A percentile compares a stretch with the other conserved stretches of the same genome.
phyloP scores from a whole-genome alignment of 2,888 invertebrate genomes.

The Drosophila greeni region DNA sequence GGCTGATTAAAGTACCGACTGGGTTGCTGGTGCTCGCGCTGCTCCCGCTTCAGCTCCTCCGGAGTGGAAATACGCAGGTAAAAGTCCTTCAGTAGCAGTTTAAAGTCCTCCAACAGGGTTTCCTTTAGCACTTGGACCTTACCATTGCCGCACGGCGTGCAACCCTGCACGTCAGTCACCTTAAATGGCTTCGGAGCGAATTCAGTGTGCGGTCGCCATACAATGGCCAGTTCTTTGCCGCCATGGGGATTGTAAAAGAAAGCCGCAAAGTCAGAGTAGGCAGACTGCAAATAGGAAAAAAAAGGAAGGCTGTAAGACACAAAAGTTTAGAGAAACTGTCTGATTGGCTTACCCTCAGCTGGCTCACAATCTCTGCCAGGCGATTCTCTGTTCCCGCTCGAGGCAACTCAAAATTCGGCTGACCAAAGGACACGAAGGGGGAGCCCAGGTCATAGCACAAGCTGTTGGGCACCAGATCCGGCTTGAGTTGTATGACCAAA shows the following conservation, averaged over 20 bases:
- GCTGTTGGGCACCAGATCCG: slow-evolving; percentile 69
- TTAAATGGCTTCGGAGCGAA: slow-evolving; percentile 85
- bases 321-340: neutral
- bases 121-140: slow-evolving; percentile 69
- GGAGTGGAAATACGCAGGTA: slow-evolving; percentile 68
- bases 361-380: slow-evolving; percentile 84
- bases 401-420: slow-evolving; percentile 81
- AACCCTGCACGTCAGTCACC: slow-evolving; percentile 80
- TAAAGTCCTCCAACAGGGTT: slow-evolving; percentile 76
- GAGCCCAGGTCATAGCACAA: slow-evolving; percentile 71
- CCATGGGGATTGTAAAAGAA: slow-evolving; percentile 95
- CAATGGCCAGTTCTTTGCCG: slow-evolving; percentile 89
- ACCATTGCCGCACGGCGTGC: slow-evolving; percentile 54
- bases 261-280: slow-evolving; percentile 87
- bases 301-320: slow-evolving; percentile 51
- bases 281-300: slow-evolving; percentile 80
- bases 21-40: slow-evolving; percentile 41
- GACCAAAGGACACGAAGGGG: slow-evolving; percentile 53
- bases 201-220: slow-evolving; percentile 87
- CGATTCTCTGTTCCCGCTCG: slow-evolving; percentile 87
- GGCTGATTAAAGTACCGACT: slow-evolving; percentile 53
- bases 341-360: slow-evolving; percentile 83
- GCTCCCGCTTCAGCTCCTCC: slow-evolving; percentile 55
- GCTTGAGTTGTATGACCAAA: slow-evolving; percentile 84
- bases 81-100: slow-evolving; percentile 76